Evolutionary conservation across 1,140 invertebrate genomes (phyloP).

Genomic region (Leptinotarsa undecemlineata): DNA sequence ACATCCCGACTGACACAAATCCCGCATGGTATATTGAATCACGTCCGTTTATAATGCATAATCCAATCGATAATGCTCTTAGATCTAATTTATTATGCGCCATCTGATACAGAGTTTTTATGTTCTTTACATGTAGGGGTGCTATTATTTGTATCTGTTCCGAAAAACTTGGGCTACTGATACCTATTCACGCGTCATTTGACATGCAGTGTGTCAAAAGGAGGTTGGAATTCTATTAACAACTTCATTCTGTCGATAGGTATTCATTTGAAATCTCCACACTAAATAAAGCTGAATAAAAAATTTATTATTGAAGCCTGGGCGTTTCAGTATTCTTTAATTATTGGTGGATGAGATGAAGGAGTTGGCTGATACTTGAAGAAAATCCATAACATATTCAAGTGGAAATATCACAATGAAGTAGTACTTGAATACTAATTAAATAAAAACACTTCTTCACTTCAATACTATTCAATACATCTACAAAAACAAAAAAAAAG

Average conservation of each 20-base stretch:
- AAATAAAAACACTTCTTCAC: too few species aligned
- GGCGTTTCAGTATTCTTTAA: too few species aligned
- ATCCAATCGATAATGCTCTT: constrained; percentile 24
- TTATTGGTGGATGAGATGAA: too few species aligned
- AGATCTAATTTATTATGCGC: constrained; percentile 29
- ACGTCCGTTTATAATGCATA: background rate
- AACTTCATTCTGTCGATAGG: background rate
- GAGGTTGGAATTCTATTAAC: background rate
- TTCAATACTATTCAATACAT: too few species aligned
- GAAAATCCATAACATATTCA: too few species aligned
- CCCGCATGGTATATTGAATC: background rate
- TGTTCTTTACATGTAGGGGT: constrained; percentile 26
- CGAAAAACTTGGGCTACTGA: constrained; percentile 22
- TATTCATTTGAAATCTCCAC: background rate
- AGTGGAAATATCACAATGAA: too few species aligned
- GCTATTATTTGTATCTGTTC: constrained; percentile 23
- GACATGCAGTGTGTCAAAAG: constrained; percentile 11
- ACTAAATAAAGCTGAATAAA: too few species aligned
- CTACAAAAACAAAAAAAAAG: too few species aligned
- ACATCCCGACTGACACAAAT: background rate
- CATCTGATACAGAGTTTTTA: constrained; percentile 27
- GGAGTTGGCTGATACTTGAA: too few species aligned
- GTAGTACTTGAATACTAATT: too few species aligned
- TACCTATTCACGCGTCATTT: constrained; percentile 28
- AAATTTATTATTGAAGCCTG: too few species aligned